phyloP scores from a whole-genome alignment of 2,797 vertebrate genomes.

The Molossus molossus region DNA sequence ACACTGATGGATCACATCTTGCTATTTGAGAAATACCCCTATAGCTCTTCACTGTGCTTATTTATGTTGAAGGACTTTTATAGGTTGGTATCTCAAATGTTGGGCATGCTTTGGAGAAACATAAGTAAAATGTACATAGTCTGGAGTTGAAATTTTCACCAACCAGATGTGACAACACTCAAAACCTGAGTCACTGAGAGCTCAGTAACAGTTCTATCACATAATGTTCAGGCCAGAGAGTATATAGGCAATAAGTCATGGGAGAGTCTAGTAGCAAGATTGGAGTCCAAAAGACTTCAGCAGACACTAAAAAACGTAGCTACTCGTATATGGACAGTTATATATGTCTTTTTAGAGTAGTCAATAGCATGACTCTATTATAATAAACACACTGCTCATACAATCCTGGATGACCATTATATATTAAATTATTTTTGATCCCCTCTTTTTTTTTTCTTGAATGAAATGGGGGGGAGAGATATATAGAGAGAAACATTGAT shows the following conservation, averaged over 20 bases:
- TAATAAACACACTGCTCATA: neutral
- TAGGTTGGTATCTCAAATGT: neutral
- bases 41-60: conserved; percentile 25
- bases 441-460: conserved; percentile 44
- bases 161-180: neutral
- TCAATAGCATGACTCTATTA: neutral
- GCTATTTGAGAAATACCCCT: neutral
- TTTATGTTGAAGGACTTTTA: conserved; percentile 16
- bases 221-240: neutral
- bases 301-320: neutral
- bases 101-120: neutral
- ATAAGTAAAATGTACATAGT: neutral
- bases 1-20: neutral
- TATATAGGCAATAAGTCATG: neutral
- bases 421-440: neutral
- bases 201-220: neutral
- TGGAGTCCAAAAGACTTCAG: neutral
- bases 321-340: neutral
- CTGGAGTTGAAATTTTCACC: neutral
- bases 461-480: no score
- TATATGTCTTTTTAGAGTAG: neutral
- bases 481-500: no score
- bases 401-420: neutral
- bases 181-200: neutral
- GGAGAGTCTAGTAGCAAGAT: neutral